Percentiles rank a stretch among this genome's conserved stretches.
These are phyloP conservation scores for Microcebus griseorufus DNA, from an alignment of 2,113 vertebrate species.

Conservation along the genomic window DNA sequence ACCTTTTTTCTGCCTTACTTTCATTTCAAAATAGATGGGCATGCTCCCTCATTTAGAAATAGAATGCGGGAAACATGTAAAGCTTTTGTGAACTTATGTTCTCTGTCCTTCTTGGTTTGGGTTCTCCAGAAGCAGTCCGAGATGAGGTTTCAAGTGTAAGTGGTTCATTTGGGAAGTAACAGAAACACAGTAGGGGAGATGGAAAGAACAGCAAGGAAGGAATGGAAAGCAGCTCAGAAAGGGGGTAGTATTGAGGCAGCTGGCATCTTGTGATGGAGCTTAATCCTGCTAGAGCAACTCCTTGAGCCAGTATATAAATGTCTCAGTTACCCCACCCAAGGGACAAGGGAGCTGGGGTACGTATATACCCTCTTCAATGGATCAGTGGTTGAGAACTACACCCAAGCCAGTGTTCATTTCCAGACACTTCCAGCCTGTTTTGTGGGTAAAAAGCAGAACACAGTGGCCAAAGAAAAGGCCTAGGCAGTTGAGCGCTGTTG, in stretches of 20 bases:
- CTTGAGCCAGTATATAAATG: background rate
- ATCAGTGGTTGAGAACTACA: background rate
- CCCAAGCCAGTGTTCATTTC: background rate
- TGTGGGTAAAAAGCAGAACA: background rate
- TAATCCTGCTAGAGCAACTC: background rate
- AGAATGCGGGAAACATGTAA: background rate
- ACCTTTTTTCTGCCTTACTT: slow-evolving; percentile 9
- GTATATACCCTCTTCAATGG: background rate
- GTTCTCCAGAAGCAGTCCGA: background rate
- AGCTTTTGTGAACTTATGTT: background rate
- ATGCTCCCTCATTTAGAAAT: slow-evolving; percentile 3
- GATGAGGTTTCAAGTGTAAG: background rate
- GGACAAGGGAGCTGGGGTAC: background rate
- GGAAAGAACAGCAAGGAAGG: background rate
- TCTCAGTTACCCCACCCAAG: background rate
- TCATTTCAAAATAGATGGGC: slow-evolving; percentile 6
- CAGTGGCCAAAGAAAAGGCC: background rate
- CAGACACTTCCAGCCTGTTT: background rate
- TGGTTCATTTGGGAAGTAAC: background rate
- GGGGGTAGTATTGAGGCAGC: background rate
- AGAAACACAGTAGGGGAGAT: background rate
- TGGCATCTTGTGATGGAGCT: background rate
- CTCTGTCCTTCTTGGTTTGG: background rate
- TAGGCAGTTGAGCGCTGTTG: background rate
- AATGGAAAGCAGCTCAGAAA: background rate